phyloP scores from a whole-genome alignment of 2,888 invertebrate species.

The Galerucella nymphaeae region DNA sequence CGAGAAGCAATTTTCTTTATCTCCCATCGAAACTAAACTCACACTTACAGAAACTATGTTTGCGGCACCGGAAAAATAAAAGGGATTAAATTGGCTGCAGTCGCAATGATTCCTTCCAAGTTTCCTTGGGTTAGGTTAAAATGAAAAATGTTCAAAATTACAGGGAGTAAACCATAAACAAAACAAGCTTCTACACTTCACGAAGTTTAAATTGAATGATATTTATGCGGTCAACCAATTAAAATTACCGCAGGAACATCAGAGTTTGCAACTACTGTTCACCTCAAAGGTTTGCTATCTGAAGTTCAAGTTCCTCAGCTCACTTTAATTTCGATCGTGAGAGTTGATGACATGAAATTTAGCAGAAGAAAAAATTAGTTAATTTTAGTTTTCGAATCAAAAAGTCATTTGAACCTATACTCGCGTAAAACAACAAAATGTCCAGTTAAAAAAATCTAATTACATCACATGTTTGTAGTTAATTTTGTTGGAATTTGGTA shows the following conservation, averaged over 20 bases:
- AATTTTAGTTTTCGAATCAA: no score
- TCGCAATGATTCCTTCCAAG: neutral
- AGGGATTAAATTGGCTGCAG: slow-evolving; percentile 17
- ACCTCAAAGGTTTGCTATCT: slow-evolving; percentile 2
- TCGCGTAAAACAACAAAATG: neutral
- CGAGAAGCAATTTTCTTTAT: slow-evolving; percentile 23
- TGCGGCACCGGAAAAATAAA: slow-evolving; percentile 21
- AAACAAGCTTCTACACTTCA: neutral
- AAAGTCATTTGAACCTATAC: no score
- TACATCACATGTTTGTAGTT: neutral
- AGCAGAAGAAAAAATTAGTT: neutral
- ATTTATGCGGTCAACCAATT: slow-evolving; percentile 7
- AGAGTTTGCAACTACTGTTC: neutral
- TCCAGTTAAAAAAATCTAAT: neutral
- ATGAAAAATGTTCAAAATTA: neutral
- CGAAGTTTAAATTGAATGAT: slow-evolving; percentile 1
- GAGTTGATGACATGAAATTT: neutral
- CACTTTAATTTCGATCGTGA: neutral
- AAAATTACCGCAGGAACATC: neutral
- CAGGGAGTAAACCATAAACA: neutral
- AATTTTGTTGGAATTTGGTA: neutral
- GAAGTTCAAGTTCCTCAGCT: slow-evolving; percentile 4
- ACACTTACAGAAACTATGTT: slow-evolving; percentile 11
- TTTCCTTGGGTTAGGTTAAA: neutral
- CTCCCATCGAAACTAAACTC: slow-evolving; percentile 12